phyloP scores from a whole-genome alignment of 2,888 invertebrate genomes.

The Agrotis puta region DNA sequence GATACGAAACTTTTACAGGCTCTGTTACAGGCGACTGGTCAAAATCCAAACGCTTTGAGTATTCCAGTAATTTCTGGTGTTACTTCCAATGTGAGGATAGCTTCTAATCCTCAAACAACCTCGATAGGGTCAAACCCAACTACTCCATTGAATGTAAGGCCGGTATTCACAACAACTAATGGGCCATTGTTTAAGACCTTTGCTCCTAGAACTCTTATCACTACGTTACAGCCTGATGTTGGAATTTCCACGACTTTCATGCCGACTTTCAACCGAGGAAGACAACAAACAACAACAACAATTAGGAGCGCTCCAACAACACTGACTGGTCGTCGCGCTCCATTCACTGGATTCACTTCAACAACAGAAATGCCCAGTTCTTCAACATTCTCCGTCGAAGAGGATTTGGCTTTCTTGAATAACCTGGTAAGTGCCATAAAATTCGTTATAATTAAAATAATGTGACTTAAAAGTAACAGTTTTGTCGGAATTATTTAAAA shows the following conservation, averaged over 20 bases:
- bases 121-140: conserved; percentile 83
- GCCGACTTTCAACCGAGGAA: conserved; percentile 76
- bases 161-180: conserved; percentile 80
- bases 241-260: conserved; percentile 85
- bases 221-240: conserved; percentile 77
- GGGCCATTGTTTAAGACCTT: conserved; percentile 75
- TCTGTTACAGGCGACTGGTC: conserved; percentile 83
- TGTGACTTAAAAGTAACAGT: too few species aligned
- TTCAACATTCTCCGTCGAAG: conserved; percentile 88
- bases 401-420: conserved; percentile 91
- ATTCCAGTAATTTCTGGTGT: conserved; percentile 83
- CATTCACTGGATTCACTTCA: conserved; percentile 71
- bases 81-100: conserved; percentile 86
- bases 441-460: background rate
- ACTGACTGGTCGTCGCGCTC: conserved; percentile 72
- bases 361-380: conserved; percentile 86
- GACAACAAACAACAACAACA: conserved; percentile 76
- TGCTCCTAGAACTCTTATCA: conserved; percentile 77
- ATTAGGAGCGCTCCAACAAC: conserved; percentile 69
- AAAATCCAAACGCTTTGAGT: conserved; percentile 75
- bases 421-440: conserved; percentile 88
- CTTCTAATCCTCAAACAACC: conserved; percentile 83
- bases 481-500: too few species aligned
- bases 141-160: conserved; percentile 81
- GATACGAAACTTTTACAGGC: conserved; percentile 86